Base-by-base conservation (phyloP, 2,113 vertebrate species). In the Calyptommatus sinebrachiatus region DNA sequence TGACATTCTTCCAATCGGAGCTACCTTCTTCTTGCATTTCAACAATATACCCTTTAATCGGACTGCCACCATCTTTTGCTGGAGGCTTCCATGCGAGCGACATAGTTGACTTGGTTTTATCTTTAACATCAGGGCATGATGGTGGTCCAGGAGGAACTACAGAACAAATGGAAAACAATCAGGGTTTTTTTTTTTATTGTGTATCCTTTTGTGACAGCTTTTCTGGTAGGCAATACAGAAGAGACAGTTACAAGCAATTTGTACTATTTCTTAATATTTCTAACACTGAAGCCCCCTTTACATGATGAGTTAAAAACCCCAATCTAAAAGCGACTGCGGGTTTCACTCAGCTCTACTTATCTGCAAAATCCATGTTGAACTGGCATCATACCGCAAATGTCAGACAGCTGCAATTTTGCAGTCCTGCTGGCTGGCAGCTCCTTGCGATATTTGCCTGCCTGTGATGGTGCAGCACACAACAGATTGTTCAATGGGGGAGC, bases 21-120 rank as follows among this genome's bases (percentile, higher is more conserved):
- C 90, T 95, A 63, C 97, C 98, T 89, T 99, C 97, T 91, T 99
- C 98, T 62, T 99, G 98, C 87, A 98, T 96, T 93, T 99, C 98
- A 83, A 99, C 93, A 86, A 99, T 96, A 90, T 99, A 99, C 57
- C 98, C 98, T 90, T 97, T 98, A 80, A 99, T 90, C 28, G 98
- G 98, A 91, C 96, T 99, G 20, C 97, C 97, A 3, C 98, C 98
- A 77, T 99, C 97, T 92, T 94, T 96, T 80, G 96, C 97, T 60
- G 98, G 98, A 71, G 96, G 96, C 80, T 93, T 96, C 98, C 98
- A 99, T 24, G 83, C 89, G 66, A 99, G 95, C 1, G 96, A 95
- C 84, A 99, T 90, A 63, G 96, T 97, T 90, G 91, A 96, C 90
- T 96, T 96, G 28, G 98, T 99, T 94, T 97, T 99, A 90, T 99